Evolutionary conservation across 2,888 invertebrate genomes (phyloP).

Genomic region (Orthonychiurus folsomi): DNA sequence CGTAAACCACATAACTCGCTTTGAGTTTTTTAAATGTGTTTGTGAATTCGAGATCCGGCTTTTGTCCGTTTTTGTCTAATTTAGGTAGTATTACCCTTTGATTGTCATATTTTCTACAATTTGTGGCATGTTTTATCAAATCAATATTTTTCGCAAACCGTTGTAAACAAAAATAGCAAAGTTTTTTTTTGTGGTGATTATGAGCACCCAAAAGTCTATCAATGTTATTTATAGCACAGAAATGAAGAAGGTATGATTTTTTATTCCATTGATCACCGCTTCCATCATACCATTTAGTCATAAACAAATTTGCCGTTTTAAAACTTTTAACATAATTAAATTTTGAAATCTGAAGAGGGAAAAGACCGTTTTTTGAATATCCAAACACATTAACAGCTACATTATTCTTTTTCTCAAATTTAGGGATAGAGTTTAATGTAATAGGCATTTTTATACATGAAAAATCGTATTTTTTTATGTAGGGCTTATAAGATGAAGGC

Average conservation of each 20-base stretch:
- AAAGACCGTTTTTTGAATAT: not conserved
- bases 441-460: not conserved
- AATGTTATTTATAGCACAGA: not conserved
- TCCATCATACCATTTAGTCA: not conserved
- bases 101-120: slow-evolving; percentile 1
- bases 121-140: not conserved
- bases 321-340: not conserved
- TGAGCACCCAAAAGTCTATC: not conserved
- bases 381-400: slow-evolving; percentile 8
- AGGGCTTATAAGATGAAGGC: not conserved
- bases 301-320: slow-evolving; percentile 2
- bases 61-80: not conserved
- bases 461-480: not conserved
- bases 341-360: not conserved
- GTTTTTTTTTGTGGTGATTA: not conserved
- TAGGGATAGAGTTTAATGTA: no score
- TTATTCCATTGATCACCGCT: not conserved
- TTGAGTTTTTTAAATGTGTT: slow-evolving; percentile 9
- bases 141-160: not conserved
- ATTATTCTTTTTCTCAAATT: slow-evolving; percentile 1
- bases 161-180: slow-evolving; percentile 5
- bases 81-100: slow-evolving; percentile 9
- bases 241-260: not conserved
- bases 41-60: slow-evolving; percentile 1
- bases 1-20: slow-evolving; percentile 11